Evolutionary conservation across 1,140 invertebrate species (phyloP), one percentile per base, ranked within the genome.

Genomic region (Kradibia gibbosae): DNA sequence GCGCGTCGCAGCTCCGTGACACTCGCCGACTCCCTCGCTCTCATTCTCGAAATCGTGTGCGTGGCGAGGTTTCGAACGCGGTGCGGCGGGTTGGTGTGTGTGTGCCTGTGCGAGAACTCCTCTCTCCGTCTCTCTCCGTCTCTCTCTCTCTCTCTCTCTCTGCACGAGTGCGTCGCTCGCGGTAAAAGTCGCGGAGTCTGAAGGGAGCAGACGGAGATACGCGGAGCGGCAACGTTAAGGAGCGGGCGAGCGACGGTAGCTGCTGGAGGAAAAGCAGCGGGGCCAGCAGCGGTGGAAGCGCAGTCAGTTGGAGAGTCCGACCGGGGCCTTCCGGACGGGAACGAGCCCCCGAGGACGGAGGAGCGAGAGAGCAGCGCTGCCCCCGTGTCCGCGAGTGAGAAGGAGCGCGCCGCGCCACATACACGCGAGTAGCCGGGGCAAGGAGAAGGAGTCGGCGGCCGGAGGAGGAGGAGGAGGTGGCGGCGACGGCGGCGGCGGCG

Each of bases 101-200:
- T 60, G 76, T 70, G 62, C 50, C 34, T 57, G 65, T 57, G 77
- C 77, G 50, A n/a, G n/a, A 78, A 78, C 71, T 78, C 65, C 77
- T 71, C 45, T 50, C 34, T 65, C 15, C n/a, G n/a, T n/a, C n/a
- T n/a, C n/a, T n/a, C n/a, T n/a, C n/a, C n/a, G n/a, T n/a, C n/a
- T n/a, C n/a, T n/a, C n/a, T n/a, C n/a, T n/a, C n/a, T n/a, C n/a
- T n/a, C n/a, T n/a, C n/a, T n/a, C n/a, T n/a, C n/a, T n/a, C n/a
- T n/a, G n/a, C n/a, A n/a, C n/a, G n/a, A n/a, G 15, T 48, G 42
- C 10, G 42, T 3, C n/a, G 2, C 28, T 22, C 5, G 22, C 15
- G 10, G 15, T n/a, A 22, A 57, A 8, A 57, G 45, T 57, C 10
- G 7, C 10, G 8, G n/a, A 22, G 55, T 57, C 4, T 13, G n/a